A percentile compares a stretch with the other conserved stretches of the same genome.
phyloP scores from a whole-genome alignment of 1,140 invertebrate genomes.

The Matsumurasca onukii region DNA sequence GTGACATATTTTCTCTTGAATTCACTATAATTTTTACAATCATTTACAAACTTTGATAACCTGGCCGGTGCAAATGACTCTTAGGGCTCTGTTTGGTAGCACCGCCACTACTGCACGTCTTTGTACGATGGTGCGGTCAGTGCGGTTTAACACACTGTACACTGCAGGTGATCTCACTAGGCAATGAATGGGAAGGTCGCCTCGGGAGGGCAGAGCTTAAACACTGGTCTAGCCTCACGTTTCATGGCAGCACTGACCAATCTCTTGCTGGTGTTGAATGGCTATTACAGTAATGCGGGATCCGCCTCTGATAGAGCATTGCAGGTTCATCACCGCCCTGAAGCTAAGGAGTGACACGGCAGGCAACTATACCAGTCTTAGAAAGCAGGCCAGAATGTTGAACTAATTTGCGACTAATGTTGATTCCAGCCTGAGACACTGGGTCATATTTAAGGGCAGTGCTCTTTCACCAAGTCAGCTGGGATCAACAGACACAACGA shows the following conservation, averaged over 20 bases:
- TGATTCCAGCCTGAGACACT: slow-evolving; percentile 32
- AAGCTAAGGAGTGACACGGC: slow-evolving; percentile 5
- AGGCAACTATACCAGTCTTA: not conserved
- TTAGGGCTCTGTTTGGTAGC: slow-evolving; percentile 4
- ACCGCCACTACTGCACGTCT: slow-evolving; percentile 15
- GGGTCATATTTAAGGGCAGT: slow-evolving; percentile 35
- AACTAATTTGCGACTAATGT: slow-evolving; percentile 29
- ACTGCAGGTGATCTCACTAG: not conserved
- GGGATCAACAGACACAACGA: slow-evolving; percentile 38
- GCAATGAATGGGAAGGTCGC: no score
- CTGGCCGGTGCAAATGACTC: no score
- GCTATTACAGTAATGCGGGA: slow-evolving; percentile 11
- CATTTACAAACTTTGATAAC: no score
- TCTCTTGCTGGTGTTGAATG: slow-evolving; percentile 9
- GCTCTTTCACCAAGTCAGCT: slow-evolving; percentile 22
- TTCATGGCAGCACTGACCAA: slow-evolving; percentile 10
- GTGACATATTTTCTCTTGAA: no score
- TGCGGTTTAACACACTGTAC: not conserved
- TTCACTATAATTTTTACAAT: no score
- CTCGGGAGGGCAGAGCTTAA: slow-evolving; percentile 14
- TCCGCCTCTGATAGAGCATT: slow-evolving; percentile 11
- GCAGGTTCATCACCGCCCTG: slow-evolving; percentile 3
- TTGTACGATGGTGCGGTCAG: not conserved
- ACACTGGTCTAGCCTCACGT: not conserved
- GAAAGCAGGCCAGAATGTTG: not conserved